Conservation (phyloP, 2,888 invertebrate genomes). For the Cyaniris semiargus region DNA sequence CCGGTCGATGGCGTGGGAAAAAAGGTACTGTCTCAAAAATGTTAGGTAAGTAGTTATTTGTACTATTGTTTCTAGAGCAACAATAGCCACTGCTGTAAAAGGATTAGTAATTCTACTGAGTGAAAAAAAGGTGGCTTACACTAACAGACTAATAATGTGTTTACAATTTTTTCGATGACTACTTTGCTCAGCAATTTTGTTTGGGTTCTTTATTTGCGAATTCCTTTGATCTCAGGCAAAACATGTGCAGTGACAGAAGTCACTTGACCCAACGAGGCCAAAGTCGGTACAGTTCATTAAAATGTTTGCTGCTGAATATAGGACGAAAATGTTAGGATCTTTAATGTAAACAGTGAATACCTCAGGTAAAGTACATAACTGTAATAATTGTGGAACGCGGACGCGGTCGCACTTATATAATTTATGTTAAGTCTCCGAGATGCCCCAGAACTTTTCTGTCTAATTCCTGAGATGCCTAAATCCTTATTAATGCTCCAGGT, state of each 20-base stretch:
- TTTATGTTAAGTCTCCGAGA: neutral
- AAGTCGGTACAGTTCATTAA: neutral
- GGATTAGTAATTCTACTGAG: neutral
- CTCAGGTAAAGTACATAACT: constrained; percentile 7
- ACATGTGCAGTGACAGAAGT: neutral
- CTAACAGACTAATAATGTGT: neutral
- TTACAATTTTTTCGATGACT: neutral
- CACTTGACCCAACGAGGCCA: neutral
- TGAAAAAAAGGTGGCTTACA: neutral
- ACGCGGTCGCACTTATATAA: neutral
- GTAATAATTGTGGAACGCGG: constrained; percentile 19
- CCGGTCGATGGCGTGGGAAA: neutral
- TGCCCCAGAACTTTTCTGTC: constrained; percentile 13
- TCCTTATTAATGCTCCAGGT: neutral
- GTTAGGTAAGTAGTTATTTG: neutral
- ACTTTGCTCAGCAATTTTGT: neutral
- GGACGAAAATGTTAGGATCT: constrained; percentile 1
- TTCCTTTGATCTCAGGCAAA: neutral
- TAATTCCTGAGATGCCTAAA: neutral
- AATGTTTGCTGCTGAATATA: constrained; percentile 11
- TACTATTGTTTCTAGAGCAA: neutral
- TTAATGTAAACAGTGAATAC: constrained; percentile 4
- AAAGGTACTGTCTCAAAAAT: neutral
- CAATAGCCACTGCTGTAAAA: neutral
- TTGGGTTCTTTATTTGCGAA: neutral